Base-by-base conservation (phyloP, 1,140 invertebrate species). In the Calliphora vicina region DNA sequence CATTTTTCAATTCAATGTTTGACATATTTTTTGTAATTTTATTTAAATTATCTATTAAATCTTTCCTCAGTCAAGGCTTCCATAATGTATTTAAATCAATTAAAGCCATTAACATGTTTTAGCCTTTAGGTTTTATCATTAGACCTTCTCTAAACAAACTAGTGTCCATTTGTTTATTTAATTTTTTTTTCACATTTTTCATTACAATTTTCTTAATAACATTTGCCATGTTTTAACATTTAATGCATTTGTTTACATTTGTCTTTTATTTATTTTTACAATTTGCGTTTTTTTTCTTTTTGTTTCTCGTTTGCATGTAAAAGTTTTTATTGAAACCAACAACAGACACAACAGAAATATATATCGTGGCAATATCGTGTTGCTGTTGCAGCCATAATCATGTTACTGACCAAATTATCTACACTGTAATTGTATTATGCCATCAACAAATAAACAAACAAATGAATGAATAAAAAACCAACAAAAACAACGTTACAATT, bases 181-280 rank as follows among this genome's bases (percentile, higher is more conserved):
- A 0, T 35, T 35, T 35, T 35, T 35, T 35, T 50, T 50, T 1
- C 5, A 50, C 17, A 17, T 67, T 20, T 23, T 20, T 3, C 1
- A 17, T 23, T 20, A 23, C 8, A 23, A 17, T 67, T 20, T 67
- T 20, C 20, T 20, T 67, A 20, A 17, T 23, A 67, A 67, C n/a
- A 67, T 67, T 67, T 67, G 61, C 74, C 74, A 78, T 78, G 74
- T 78, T 78, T 43, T 43, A 23, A 4, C 42, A 78, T 78, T 78
- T 23, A 78, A 78, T 43, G 74, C 74, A 78, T 78, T 78, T 78
- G 74, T 78, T 78, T 78, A 43, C 74, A 78, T 78, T 78, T 78
- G 74, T 78, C 74, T 45, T 25, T 78, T 13, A 20, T 43, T 29
- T 35, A 35, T 35, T 35, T 72, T 23, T 26, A 72, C 71, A 26